Conservation (phyloP, 2,113 vertebrate genomes). For the Ophiodon elongatus region DNA sequence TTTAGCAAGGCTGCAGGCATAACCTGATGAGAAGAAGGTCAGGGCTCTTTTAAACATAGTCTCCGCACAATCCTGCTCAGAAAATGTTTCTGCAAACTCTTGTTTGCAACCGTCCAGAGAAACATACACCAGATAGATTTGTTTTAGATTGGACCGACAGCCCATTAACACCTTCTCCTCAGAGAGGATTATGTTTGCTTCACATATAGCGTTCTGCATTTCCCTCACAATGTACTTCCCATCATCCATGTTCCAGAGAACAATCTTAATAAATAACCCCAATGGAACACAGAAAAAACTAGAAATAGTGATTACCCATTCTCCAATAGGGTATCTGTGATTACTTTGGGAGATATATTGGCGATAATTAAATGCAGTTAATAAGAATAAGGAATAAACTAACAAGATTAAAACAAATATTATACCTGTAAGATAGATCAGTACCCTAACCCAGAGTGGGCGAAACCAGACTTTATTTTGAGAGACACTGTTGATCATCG, state of each 20-base stretch:
- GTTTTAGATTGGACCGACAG: slow-evolving; percentile 51
- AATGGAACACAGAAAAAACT: slow-evolving; percentile 3
- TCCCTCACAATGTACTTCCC: slow-evolving; percentile 34
- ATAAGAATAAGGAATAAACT: no score
- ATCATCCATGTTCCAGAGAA: slow-evolving; percentile 32
- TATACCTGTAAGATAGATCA: neutral
- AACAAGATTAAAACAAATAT: accelerated
- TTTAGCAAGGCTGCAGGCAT: slow-evolving; percentile 72
- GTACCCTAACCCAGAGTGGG: slow-evolving; percentile 10
- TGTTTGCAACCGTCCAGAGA: slow-evolving; percentile 55
- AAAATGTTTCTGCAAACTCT: slow-evolving; percentile 60
- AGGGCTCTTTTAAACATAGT: slow-evolving; percentile 69
- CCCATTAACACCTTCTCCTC: slow-evolving; percentile 69
- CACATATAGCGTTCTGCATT: slow-evolving; percentile 50
- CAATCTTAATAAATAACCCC: neutral
- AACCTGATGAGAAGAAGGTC: slow-evolving; percentile 68
- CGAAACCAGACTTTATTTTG: slow-evolving; percentile 48
- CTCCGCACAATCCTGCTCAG: slow-evolving; percentile 10
- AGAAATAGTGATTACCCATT: accelerated
- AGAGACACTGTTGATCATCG: slow-evolving; percentile 62
- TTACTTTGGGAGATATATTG: no score
- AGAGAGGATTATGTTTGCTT: slow-evolving; percentile 68
- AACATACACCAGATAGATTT: slow-evolving; percentile 70
- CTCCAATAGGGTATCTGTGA: accelerated
- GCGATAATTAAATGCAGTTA: no score